A percentile compares a stretch with the other conserved stretches of the same genome.
phyloP scores from a whole-genome alignment of 2,888 invertebrate species.

The Hyposoter dolosus region DNA sequence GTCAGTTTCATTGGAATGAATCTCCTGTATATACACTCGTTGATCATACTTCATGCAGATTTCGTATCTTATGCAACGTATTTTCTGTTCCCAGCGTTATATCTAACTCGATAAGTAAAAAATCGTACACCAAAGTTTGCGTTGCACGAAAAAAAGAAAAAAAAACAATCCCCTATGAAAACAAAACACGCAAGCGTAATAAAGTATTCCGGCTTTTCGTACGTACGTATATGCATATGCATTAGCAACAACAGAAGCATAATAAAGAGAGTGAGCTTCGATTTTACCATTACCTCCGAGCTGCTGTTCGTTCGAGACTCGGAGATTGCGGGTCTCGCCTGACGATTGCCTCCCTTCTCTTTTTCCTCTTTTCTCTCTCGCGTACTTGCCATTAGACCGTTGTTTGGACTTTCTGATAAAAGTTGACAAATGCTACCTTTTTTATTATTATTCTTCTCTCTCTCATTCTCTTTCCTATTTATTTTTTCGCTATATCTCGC shows the following conservation, averaged over 20 bases:
- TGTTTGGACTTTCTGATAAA: slow-evolving; percentile 65
- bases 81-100: slow-evolving; percentile 15
- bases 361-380: background rate
- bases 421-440: slow-evolving; percentile 66
- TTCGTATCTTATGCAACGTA: background rate
- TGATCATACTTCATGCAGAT: slow-evolving; percentile 6
- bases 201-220: slow-evolving; percentile 32
- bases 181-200: slow-evolving; percentile 42
- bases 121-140: slow-evolving; percentile 33
- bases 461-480: slow-evolving; percentile 19
- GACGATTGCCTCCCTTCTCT: slow-evolving; percentile 32
- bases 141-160: slow-evolving; percentile 14
- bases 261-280: slow-evolving; percentile 52
- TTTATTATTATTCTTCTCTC: slow-evolving; percentile 61
- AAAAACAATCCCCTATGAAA: slow-evolving; percentile 9
- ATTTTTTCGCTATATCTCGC: slow-evolving; percentile 26
- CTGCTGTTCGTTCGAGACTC: slow-evolving; percentile 17
- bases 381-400: slow-evolving; percentile 55
- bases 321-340: slow-evolving; percentile 26
- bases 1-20: background rate
- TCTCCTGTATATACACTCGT: background rate
- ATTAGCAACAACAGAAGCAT: slow-evolving; percentile 27
- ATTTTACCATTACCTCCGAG: slow-evolving; percentile 63
- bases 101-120: background rate
- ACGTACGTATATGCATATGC: slow-evolving; percentile 21